A percentile compares a stretch with the other conserved stretches of the same genome.
Evolutionary conservation across 2,888 invertebrate species (phyloP).

Genomic region (Caenorhabditis parvicauda): DNA sequence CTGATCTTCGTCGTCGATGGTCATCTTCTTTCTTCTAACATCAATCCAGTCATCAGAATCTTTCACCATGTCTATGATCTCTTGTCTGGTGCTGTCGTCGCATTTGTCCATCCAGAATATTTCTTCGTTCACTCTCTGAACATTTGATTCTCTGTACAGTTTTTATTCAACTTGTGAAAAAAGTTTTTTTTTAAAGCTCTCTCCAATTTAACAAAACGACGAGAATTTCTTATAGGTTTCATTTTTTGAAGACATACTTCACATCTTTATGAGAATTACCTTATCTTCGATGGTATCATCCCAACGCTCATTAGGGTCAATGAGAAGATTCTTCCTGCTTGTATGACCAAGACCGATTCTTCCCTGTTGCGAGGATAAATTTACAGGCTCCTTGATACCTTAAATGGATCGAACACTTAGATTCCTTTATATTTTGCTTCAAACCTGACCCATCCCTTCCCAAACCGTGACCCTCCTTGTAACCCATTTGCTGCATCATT

Average conservation of each 20-base stretch:
- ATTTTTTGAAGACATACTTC: neutral
- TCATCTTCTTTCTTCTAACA: slow-evolving; percentile 27
- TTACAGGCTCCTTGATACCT: slow-evolving; percentile 72
- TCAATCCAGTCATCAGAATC: slow-evolving; percentile 29
- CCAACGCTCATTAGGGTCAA: slow-evolving; percentile 34
- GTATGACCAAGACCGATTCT: slow-evolving; percentile 79
- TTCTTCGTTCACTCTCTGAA: slow-evolving; percentile 22
- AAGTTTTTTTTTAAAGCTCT: neutral
- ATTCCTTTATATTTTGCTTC: neutral
- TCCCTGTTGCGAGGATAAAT: slow-evolving; percentile 79
- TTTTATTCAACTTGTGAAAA: neutral
- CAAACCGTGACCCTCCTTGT: slow-evolving; percentile 76
- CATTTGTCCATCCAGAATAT: slow-evolving; percentile 28
- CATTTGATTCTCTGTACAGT: neutral
- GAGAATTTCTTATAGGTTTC: neutral
- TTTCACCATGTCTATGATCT: slow-evolving; percentile 5
- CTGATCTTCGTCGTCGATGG: slow-evolving; percentile 75
- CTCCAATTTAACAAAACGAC: neutral
- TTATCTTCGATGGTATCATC: slow-evolving; percentile 49
- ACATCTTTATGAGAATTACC: slow-evolving; percentile 7
- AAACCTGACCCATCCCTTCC: slow-evolving; percentile 82
- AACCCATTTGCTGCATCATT: slow-evolving; percentile 36
- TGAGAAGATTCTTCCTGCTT: slow-evolving; percentile 69
- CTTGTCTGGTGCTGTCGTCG: slow-evolving; percentile 13
- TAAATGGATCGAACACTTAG: neutral